phyloP scores from a whole-genome alignment of 2,113 vertebrate species.

The Pseudopipra pipra region DNA sequence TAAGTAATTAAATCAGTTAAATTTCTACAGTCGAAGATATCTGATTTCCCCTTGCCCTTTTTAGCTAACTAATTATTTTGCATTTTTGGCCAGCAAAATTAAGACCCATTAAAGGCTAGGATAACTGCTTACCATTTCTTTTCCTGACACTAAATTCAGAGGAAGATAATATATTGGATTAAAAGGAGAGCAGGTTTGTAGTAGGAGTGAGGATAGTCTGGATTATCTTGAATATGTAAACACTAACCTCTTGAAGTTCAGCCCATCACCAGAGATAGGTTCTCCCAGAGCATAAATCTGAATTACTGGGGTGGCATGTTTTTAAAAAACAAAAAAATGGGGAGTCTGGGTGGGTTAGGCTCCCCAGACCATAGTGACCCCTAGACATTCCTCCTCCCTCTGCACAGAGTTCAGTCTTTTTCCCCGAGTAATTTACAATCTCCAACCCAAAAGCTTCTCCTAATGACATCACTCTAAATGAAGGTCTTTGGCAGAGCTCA shows the following conservation, averaged over 20 bases:
- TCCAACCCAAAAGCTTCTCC: not conserved
- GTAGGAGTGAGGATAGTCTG: not conserved
- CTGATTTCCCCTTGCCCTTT: not conserved
- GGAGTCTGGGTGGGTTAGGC: not conserved
- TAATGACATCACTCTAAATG: not conserved
- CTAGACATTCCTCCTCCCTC: not conserved
- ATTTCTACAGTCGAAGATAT: not conserved
- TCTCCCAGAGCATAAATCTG: not conserved
- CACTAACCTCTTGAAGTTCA: not conserved
- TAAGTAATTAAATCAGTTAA: not conserved
- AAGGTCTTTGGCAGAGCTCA: not conserved
- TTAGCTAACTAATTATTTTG: conserved; percentile 36
- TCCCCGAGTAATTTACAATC: not conserved
- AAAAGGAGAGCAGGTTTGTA: not conserved
- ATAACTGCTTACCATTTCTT: not conserved
- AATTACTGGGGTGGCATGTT: not conserved
- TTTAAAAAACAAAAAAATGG: fast-evolving
- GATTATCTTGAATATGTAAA: not conserved
- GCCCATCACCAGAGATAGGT: not conserved
- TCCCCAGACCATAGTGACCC: not conserved
- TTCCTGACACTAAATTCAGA: not conserved
- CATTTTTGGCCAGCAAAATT: not conserved
- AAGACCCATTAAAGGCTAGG: not conserved
- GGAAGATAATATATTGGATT: not conserved
- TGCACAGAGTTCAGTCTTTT: not conserved